A percentile compares a stretch with the other conserved stretches of the same genome.
Evolutionary conservation across 2,797 vertebrate species (phyloP).

Genomic region (Merluccius polli): DNA sequence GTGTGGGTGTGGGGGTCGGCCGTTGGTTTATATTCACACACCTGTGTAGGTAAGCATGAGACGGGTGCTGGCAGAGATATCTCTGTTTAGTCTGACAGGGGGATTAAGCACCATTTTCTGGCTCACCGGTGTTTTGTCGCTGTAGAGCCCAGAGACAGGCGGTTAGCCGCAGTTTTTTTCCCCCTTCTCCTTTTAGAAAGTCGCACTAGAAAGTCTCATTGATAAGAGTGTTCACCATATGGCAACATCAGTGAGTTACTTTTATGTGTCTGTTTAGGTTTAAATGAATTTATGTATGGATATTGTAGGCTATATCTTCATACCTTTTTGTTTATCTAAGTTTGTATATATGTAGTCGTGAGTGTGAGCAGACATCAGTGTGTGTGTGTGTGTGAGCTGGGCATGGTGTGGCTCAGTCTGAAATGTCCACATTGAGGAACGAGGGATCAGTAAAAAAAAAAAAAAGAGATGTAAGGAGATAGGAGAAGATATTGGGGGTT

Average conservation of each 20-base stretch:
- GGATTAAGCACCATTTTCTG: slow-evolving; percentile 52
- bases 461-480: slow-evolving; percentile 37
- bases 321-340: not conserved
- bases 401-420: slow-evolving; percentile 48
- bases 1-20: not conserved
- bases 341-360: not conserved
- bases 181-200: not conserved
- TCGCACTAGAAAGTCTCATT: not conserved
- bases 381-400: slow-evolving; percentile 20
- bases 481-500: slow-evolving; percentile 37
- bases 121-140: slow-evolving; percentile 22
- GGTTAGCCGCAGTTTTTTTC: no score
- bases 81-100: slow-evolving; percentile 62
- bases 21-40: slow-evolving; percentile 34
- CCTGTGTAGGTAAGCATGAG: slow-evolving; percentile 50
- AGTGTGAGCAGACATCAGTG: not conserved
- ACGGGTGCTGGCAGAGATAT: slow-evolving; percentile 30
- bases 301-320: not conserved
- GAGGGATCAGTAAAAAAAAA: slow-evolving; percentile 58
- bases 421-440: slow-evolving; percentile 64
- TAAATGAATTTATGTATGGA: not conserved
- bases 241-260: not conserved
- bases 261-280: not conserved
- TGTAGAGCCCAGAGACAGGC: slow-evolving; percentile 13
- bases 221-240: not conserved